Conservation (phyloP, 2,113 vertebrate genomes). For the Anthoscopus minutus region DNA sequence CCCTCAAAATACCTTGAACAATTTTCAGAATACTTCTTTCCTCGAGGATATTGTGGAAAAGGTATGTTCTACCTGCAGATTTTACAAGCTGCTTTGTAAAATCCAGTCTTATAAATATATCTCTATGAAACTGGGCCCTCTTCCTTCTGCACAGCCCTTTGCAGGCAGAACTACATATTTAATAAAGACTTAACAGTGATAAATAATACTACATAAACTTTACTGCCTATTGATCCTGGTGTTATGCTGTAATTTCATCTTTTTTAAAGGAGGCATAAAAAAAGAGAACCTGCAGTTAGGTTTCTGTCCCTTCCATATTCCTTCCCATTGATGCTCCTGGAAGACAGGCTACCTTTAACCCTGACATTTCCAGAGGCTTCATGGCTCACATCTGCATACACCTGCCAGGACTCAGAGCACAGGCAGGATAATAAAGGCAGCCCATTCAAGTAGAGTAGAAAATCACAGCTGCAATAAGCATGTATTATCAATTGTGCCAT, state of each 20-base stretch:
- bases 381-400: not conserved
- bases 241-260: not conserved
- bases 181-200: not conserved
- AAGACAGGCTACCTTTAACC: not conserved
- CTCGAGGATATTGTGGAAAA: not conserved
- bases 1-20: not conserved
- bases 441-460: conserved; percentile 16
- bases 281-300: not conserved
- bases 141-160: not conserved
- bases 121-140: not conserved
- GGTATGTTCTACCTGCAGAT: not conserved
- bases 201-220: not conserved
- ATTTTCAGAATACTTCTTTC: not conserved
- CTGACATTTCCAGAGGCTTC: not conserved
- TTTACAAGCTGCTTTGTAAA: not conserved
- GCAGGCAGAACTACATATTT: not conserved
- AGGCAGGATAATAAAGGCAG: conserved; percentile 13
- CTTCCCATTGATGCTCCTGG: not conserved
- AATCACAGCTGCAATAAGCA: conserved; percentile 13
- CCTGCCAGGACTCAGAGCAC: not conserved
- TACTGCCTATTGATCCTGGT: not conserved
- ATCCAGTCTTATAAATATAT: not conserved
- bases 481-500: conserved; percentile 4
- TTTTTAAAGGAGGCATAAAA: not conserved
- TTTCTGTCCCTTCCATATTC: not conserved